Conservation (phyloP, 2,797 vertebrate genomes). For the Rhincodon typus region DNA sequence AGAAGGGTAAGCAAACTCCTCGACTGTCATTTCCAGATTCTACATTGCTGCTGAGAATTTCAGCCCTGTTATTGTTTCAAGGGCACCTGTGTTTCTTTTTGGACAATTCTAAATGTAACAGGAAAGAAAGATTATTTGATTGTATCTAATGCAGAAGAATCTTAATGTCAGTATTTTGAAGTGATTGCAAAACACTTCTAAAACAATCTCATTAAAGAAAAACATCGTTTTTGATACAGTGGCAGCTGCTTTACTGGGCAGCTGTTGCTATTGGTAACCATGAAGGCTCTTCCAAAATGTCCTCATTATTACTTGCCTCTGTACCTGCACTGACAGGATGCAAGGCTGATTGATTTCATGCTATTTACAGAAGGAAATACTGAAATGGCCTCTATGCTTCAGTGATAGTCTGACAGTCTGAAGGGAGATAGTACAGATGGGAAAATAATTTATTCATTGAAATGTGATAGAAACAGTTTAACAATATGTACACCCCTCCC, state of each 20-base stretch:
- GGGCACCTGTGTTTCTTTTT: neutral
- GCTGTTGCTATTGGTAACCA: conserved; percentile 20
- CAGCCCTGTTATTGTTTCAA: neutral
- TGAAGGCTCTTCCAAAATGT: neutral
- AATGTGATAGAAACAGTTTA: conserved; percentile 29
- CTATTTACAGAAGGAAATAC: conserved; percentile 12
- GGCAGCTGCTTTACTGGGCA: neutral
- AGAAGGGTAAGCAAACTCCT: neutral
- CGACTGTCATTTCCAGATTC: neutral
- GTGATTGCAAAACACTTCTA: neutral
- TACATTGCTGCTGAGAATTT: neutral
- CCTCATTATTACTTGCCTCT: conserved; percentile 10
- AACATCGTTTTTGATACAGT: neutral
- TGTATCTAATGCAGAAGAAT: neutral
- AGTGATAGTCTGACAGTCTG: conserved; percentile 33
- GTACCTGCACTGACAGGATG: conserved; percentile 31
- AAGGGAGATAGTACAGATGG: conserved; percentile 32
- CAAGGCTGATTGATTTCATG: conserved; percentile 24
- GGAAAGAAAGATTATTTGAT: neutral
- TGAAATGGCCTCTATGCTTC: conserved; percentile 25
- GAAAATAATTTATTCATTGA: conserved; percentile 38
- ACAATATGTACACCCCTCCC: conserved; percentile 1
- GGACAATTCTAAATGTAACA: neutral
- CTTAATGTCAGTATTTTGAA: neutral
- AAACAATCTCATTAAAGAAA: neutral